These are phyloP conservation scores for Zosterops japonicus DNA, from an alignment of 2,113 vertebrate species.

Conservation along the genomic window DNA sequence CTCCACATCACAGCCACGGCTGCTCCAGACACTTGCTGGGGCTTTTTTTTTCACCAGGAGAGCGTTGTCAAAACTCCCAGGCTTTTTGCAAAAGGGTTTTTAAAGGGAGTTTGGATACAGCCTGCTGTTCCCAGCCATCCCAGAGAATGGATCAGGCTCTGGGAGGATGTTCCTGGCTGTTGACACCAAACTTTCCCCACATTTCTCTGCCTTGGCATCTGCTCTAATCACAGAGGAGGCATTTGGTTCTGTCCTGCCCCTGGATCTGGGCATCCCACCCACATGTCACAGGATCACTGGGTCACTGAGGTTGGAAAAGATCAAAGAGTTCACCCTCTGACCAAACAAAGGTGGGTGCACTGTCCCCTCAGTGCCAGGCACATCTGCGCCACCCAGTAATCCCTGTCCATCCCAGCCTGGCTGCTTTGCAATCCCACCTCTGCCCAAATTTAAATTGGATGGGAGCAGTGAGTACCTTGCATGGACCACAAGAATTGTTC, in stretches of 20 bases:
- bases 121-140: not conserved
- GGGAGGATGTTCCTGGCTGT: not conserved
- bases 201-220: not conserved
- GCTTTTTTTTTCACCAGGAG: not conserved
- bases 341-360: not conserved
- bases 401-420: not conserved
- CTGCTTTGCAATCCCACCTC: not conserved
- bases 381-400: not conserved
- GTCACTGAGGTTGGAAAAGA: not conserved
- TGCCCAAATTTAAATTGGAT: not conserved
- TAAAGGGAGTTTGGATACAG: not conserved
- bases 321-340: rapidly evolving
- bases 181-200: not conserved
- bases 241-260: not conserved
- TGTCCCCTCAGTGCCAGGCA: rapidly evolving
- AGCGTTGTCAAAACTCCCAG: not conserved
- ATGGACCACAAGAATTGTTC: no score
- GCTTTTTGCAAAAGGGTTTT: not conserved
- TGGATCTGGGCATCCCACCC: not conserved
- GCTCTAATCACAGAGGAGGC: not conserved
- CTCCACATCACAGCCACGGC: conserved; percentile 7
- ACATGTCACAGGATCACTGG: not conserved
- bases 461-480: not conserved
- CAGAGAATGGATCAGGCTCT: rapidly evolving
- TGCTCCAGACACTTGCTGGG: rapidly evolving